These are phyloP conservation scores for Lepidochrysops patricia DNA, from an alignment of 2,888 invertebrate genomes.

Conservation along the genomic window DNA sequence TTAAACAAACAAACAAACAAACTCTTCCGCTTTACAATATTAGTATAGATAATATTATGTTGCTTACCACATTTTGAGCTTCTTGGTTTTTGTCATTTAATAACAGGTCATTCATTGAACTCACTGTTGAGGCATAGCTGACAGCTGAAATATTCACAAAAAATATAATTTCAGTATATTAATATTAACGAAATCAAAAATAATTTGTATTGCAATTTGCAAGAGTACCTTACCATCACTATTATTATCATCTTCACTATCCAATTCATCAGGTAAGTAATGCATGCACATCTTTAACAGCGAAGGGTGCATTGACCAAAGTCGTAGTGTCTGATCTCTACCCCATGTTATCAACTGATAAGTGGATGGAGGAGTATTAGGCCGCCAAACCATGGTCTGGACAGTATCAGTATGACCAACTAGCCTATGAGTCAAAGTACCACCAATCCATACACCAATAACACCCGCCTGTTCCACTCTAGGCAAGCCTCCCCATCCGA, in stretches of 20 bases:
- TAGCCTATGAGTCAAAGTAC: slow-evolving; percentile 88
- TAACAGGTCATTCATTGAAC: slow-evolving; percentile 54
- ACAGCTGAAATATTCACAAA: slow-evolving; percentile 49
- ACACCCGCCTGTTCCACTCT: slow-evolving; percentile 85
- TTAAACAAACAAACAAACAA: no score
- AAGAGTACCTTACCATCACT: slow-evolving; percentile 52
- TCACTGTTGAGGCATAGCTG: slow-evolving; percentile 60
- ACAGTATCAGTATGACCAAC: slow-evolving; percentile 96
- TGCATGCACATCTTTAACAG: slow-evolving; percentile 84
- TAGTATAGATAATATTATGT: no score
- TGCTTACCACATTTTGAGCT: slow-evolving; percentile 53
- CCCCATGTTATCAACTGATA: slow-evolving; percentile 96
- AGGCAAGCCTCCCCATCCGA: slow-evolving; percentile 86
- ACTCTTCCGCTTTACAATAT: no score
- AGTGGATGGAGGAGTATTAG: slow-evolving; percentile 78
- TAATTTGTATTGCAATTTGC: slow-evolving; percentile 1
- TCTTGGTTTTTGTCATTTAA: slow-evolving; percentile 50
- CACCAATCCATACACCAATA: slow-evolving; percentile 70
- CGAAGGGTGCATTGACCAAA: slow-evolving; percentile 92
- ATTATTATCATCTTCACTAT: slow-evolving; percentile 68
- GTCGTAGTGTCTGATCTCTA: slow-evolving; percentile 91
- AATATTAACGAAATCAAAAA: no score
- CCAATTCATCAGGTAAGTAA: slow-evolving; percentile 78
- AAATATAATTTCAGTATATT: no score
- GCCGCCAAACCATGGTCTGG: slow-evolving; percentile 95